Evolutionary conservation across 2,797 vertebrate genomes (phyloP), one percentile per base, ranked within the genome.

Genomic region (Aeoliscus strigatus): DNA sequence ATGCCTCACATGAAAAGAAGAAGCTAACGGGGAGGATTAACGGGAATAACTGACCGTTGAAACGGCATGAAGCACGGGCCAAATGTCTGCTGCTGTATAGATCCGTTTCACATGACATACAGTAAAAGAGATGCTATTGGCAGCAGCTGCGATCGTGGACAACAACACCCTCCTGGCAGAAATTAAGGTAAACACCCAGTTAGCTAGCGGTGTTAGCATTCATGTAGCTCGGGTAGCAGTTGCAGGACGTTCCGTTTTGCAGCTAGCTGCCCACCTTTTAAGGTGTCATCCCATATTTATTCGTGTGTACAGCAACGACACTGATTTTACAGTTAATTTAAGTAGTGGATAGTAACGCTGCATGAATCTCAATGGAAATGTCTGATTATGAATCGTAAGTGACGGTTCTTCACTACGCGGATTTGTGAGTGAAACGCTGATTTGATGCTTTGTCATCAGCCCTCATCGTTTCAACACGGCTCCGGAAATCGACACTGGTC

Each of bases 131-230:
- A 81, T 86, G 84, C 60, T 48, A 30, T 26, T 16, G 53, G 14
- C 60, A 53, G 39, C 43, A 13, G 30, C 24, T 52, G 13, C 64
- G 29, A 46, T 30, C 31, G 5, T 5, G 64, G 60, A 67, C 37
- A 38, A 70, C 48, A 56, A 34, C 42, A 56, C 50, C 40, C 48
- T 44, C 32, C 60, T 11, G 41, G 56, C 58, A 39, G 39, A 51
- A 48, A 43, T 55, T 38, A 63, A 83, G 86, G 87, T 87, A 87
- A 85, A 82, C 62, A 74, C 60, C 56, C 58, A 25, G 35, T 26
- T 53, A 64, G 69, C 66, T 60, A 26, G 28, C 25, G 6, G 1
- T 8, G 43, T 44, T 85, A 83, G 73, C 69, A 29, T 14, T 8
- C 23, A 41, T 67, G 70, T 81, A 82, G 51, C 40, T n/a, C 25